Evolutionary conservation across 2,113 vertebrate species (phyloP).

Genomic region (Eubucco bourcierii): DNA sequence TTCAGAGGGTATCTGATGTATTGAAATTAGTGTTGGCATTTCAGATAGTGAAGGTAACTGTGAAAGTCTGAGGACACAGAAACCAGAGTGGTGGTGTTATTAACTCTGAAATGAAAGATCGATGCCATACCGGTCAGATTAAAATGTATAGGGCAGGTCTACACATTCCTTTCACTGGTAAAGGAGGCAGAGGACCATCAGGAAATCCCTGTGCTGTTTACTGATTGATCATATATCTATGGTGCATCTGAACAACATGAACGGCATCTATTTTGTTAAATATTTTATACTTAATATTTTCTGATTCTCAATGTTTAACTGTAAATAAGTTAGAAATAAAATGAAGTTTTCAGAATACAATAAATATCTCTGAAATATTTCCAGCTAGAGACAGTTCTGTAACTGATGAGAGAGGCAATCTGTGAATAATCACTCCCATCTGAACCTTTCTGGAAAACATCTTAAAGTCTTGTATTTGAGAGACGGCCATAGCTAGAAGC

Average conservation of each 20-base stretch:
- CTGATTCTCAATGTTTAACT: constrained; percentile 66
- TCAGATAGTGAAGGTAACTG: background rate
- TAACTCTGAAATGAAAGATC: background rate
- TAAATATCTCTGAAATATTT: constrained; percentile 61
- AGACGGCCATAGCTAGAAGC: background rate
- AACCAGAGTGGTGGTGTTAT: background rate
- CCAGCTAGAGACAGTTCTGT: constrained; percentile 38
- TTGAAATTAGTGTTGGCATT: constrained; percentile 13
- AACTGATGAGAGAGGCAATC: background rate
- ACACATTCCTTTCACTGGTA: background rate
- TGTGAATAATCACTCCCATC: background rate
- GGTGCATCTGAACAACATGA: constrained; percentile 57
- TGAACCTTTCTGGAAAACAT: background rate
- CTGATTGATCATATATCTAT: constrained; percentile 57
- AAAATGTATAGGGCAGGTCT: background rate
- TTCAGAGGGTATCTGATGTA: constrained; percentile 16
- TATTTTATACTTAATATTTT: constrained; percentile 70
- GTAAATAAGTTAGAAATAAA: constrained; percentile 73
- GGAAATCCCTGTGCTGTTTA: constrained; percentile 47
- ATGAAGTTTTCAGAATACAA: constrained; percentile 65
- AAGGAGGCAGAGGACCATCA: background rate
- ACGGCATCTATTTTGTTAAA: constrained; percentile 69
- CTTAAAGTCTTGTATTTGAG: background rate
- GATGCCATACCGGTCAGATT: background rate
- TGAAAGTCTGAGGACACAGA: background rate